Evolutionary conservation across 2,888 invertebrate genomes (phyloP), one percentile per base, ranked within the genome.

Genomic region (Macrosoma leucophasiata): DNA sequence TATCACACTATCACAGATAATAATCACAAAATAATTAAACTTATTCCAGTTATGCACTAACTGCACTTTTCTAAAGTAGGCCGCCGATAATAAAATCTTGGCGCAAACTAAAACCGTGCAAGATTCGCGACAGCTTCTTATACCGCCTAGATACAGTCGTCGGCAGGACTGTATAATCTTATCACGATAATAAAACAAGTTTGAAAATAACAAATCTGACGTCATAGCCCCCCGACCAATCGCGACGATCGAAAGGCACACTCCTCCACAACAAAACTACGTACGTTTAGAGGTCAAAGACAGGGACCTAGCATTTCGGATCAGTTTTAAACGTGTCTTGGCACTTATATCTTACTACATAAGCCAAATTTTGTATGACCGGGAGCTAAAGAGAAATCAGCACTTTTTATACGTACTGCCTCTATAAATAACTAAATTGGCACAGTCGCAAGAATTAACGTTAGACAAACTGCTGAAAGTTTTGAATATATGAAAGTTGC

Each of bases 161-260:
- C 41, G 33, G 42, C 44, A 50, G 36, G 45, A 41, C 45, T 39
- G 43, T 48, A 48, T 55, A 58, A 72, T 71, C 67, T 72, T 68
- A 70, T 74, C 69, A 55, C 46, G 65, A 69, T 71, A 69, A 52
- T 49, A 61, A 62, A 67, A 58, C 58, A 49, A 50, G 61, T 58
- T 58, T 56, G 50, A 68, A 73, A 77, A 76, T 71, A 78, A 69
- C 55, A 60, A 48, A 36, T 18, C 50, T 72, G 72, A 77, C 74
- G 75, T 77, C 77, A 77, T 52, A 19, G 21, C 12, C 13, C 13
- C 19, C 36, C 52, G 39, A 44, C 81, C 79, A 81, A 82, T 78
- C 39, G 55, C 43, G 51, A 50, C 36, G 25, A 34, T 29, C 38
- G 49, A 49, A 58, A 51, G 46, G 54, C 62, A 46, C 79, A 81